Evolutionary conservation across 2,888 invertebrate species (phyloP).

Genomic region (Diplolepis rosae): DNA sequence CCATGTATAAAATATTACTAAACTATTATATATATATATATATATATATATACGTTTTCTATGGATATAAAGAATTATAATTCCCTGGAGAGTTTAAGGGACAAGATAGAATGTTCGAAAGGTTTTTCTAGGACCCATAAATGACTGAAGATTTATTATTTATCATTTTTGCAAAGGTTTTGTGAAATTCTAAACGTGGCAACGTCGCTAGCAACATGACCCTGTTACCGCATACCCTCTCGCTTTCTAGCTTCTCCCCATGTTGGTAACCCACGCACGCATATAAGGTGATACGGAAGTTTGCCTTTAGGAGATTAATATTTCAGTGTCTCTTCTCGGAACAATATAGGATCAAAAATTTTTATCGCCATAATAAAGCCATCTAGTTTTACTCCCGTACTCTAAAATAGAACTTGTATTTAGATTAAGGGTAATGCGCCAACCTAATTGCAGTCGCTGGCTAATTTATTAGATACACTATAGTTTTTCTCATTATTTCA

Average conservation of each 20-base stretch:
- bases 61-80: no score
- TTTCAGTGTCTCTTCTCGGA: slow-evolving; percentile 2
- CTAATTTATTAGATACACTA: no score
- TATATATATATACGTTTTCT: no score
- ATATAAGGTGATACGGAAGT: slow-evolving; percentile 12
- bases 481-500: no score
- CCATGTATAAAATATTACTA: no score
- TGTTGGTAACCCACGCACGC: slow-evolving; percentile 13
- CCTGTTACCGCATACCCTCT: slow-evolving; percentile 52
- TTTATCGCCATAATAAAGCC: background rate
- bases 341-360: slow-evolving; percentile 11
- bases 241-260: slow-evolving; percentile 22
- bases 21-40: no score
- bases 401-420: background rate
- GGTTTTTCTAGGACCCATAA: no score
- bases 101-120: no score
- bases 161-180: background rate
- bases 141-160: background rate
- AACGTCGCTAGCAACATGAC: slow-evolving; percentile 58
- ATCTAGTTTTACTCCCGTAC: background rate
- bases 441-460: no score
- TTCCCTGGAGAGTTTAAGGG: no score
- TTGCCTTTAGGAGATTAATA: slow-evolving; percentile 7
- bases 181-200: slow-evolving; percentile 39
- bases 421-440: background rate